Evolutionary conservation across 1,140 invertebrate genomes (phyloP).

Genomic region (Centruroides vittatus): DNA sequence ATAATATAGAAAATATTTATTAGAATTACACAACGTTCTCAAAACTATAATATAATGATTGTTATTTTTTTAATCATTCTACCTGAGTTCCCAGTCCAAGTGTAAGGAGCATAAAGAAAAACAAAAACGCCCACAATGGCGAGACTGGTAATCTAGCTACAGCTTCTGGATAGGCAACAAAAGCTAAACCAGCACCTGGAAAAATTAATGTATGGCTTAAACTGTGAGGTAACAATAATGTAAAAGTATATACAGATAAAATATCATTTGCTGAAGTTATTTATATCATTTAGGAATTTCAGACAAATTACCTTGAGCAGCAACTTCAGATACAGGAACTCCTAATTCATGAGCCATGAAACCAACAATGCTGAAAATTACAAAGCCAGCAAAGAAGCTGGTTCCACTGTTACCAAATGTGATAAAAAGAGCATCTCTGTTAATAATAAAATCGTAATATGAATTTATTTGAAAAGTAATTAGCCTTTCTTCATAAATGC

Average conservation of each 20-base stretch:
- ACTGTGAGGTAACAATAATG: too few species aligned
- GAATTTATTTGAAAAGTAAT: too few species aligned
- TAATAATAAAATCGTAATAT: not conserved
- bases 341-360: slow-evolving; percentile 32
- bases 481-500: too few species aligned
- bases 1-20: too few species aligned
- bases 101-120: slow-evolving; percentile 47
- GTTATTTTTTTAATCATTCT: not conserved
- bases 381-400: slow-evolving; percentile 29
- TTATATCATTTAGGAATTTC: too few species aligned
- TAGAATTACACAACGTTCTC: too few species aligned
- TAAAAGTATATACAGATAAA: too few species aligned
- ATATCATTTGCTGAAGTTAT: too few species aligned
- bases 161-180: slow-evolving; percentile 30
- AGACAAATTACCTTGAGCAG: slow-evolving; percentile 19
- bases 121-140: slow-evolving; percentile 36
- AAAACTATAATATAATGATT: too few species aligned
- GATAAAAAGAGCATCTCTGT: slow-evolving; percentile 27
- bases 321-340: slow-evolving; percentile 22
- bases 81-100: slow-evolving; percentile 36
- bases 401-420: slow-evolving; percentile 27
- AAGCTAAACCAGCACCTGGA: slow-evolving; percentile 22
- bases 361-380: slow-evolving; percentile 30
- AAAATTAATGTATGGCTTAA: not conserved
- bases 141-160: slow-evolving; percentile 27